Base-by-base conservation (phyloP, 2,888 invertebrate species). In the Hirtodrosophila cameraria region DNA sequence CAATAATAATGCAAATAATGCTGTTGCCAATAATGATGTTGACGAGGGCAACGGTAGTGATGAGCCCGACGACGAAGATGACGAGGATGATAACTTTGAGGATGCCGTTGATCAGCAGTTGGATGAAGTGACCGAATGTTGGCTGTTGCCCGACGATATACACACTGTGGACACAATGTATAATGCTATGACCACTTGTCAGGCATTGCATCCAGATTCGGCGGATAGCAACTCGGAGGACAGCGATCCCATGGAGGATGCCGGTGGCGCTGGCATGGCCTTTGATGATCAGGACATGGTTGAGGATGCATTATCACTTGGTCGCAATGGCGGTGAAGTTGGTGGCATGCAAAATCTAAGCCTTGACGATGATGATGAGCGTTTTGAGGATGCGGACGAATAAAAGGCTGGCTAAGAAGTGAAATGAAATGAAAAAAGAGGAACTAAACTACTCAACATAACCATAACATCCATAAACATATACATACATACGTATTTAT, bases 131-230 rank as follows among this genome's bases (percentile, higher is more conserved):
- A 94, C 94, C 9, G 95, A 96, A 89, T 92, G 96, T 83, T 92
- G 95, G 90, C 93, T 96, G 79, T 93, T 94, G 13, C 96, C 96
- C 1, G 92, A 92, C 45, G 93, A 95, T 88, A 90, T 84, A 36
- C 92, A 92, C 55, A 91, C 92, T 49, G 92, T 96, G 71, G 93
- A 94, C 61, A 90, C 92, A 8, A 94, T 96, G 92, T 97, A 94
- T 89, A 92, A 94, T 84, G 94, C 95, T 5, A 94, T 97, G 92
- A 94, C 93, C 66, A 93, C 94, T 35, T 96, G 96, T 85, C 96
- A 96, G 90, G 93, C 94, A 11, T 91, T 96, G 60, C 95, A 97
- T 92, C 96, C 96, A 2, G 96, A 96, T 89, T 94, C 95, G 8
- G 92, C 93, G 35, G 94, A 95, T 43, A 90, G 90, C 54, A 81